A percentile compares a stretch with the other conserved stretches of the same genome.
Conservation (phyloP, 2,797 vertebrate genomes). For the Eospalax fontanierii region DNA sequence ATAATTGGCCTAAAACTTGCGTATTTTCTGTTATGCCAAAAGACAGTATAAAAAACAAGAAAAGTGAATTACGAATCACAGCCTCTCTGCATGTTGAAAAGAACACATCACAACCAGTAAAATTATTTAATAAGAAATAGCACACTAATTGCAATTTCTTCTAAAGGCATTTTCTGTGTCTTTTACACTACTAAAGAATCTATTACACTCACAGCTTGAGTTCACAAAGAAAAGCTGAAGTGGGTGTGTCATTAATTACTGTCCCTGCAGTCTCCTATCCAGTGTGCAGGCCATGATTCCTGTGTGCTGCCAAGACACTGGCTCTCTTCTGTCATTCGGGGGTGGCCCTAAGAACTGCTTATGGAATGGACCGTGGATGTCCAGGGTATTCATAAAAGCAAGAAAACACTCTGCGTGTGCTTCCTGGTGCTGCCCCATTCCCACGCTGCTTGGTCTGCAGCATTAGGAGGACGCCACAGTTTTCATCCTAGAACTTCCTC, state of each 20-base stretch:
- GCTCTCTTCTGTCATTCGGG: neutral
- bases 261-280: neutral
- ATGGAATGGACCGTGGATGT: neutral
- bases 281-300: accelerated
- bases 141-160: neutral
- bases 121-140: slow-evolving; percentile 18
- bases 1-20: slow-evolving; percentile 16
- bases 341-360: no score
- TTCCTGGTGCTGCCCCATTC: neutral
- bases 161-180: neutral
- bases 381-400: neutral
- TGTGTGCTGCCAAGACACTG: neutral
- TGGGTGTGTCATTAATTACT: no score
- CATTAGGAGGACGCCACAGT: neutral
- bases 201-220: neutral
- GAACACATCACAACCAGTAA: neutral
- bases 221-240: neutral
- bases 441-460: neutral
- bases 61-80: neutral
- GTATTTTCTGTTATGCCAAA: neutral
- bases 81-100: neutral
- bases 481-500: neutral
- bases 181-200: neutral
- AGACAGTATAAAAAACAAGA: neutral
- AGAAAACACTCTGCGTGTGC: neutral